These are phyloP conservation scores for Branchipolynoe longqiensis DNA, from an alignment of 2,888 invertebrate genomes.

Conservation along the genomic window DNA sequence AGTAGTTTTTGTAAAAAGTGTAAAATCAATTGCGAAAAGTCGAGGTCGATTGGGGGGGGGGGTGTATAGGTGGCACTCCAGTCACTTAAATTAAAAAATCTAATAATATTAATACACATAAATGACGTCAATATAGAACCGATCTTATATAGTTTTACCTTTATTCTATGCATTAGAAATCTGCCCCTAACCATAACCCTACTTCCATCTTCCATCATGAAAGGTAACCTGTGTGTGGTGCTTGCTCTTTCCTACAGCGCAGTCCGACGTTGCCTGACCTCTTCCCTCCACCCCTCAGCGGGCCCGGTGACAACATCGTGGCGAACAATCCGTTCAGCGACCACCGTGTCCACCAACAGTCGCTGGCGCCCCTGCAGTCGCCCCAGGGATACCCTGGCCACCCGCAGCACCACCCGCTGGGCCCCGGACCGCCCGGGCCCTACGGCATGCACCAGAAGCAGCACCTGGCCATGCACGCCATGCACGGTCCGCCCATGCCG, in stretches of 20 bases:
- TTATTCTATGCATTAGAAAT: no score
- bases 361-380: slow-evolving; percentile 24
- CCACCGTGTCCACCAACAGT: slow-evolving; percentile 22
- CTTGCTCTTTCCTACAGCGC: slow-evolving; percentile 29
- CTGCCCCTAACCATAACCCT: no score
- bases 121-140: no score
- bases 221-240: no score
- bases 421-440: background rate
- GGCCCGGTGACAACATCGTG: slow-evolving; percentile 44
- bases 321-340: slow-evolving; percentile 50
- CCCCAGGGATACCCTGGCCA: slow-evolving; percentile 41
- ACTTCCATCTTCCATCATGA: no score
- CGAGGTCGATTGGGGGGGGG: no score
- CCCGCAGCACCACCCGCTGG: background rate
- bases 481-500: slow-evolving; percentile 49
- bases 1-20: no score
- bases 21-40: no score
- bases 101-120: no score
- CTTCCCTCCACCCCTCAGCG: slow-evolving; percentile 50
- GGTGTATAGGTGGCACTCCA: no score
- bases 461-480: background rate
- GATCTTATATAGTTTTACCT: no score
- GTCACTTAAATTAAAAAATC: no score
- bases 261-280: slow-evolving; percentile 55
- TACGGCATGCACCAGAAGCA: slow-evolving; percentile 56